Conservation (phyloP, 1,140 invertebrate genomes). For the Stratiolaelaps scimitus region DNA sequence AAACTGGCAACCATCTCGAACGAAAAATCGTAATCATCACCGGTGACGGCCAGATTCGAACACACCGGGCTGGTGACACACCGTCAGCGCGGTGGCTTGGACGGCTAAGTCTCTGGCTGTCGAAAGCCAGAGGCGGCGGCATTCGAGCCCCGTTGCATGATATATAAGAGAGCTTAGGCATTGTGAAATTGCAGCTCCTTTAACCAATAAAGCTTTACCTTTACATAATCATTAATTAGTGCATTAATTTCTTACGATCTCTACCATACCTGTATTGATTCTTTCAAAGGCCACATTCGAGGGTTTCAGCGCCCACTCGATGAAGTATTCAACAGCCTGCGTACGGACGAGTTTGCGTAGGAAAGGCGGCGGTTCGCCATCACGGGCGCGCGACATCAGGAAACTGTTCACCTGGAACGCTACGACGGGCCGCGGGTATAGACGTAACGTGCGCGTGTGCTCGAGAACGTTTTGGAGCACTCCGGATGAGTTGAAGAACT, state of each 20-base stretch:
- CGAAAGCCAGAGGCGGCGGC: too few species aligned
- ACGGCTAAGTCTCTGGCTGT: too few species aligned
- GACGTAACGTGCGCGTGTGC: slow-evolving; percentile 83
- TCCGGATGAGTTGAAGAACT: slow-evolving; percentile 96
- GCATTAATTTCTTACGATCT: background rate
- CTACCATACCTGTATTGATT: slow-evolving; percentile 64
- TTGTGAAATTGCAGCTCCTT: too few species aligned
- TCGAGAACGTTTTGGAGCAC: slow-evolving; percentile 92
- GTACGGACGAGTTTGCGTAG: slow-evolving; percentile 69
- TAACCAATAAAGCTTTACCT: too few species aligned
- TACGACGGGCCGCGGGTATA: slow-evolving; percentile 95
- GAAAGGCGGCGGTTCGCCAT: slow-evolving; percentile 55
- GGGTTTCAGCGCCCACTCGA: slow-evolving; percentile 93
- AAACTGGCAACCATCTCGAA: background rate
- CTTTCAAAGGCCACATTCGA: slow-evolving; percentile 91
- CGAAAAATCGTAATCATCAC: too few species aligned
- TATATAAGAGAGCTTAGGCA: background rate
- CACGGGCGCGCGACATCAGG: slow-evolving; percentile 58
- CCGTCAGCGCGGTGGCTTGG: too few species aligned
- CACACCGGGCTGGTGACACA: too few species aligned
- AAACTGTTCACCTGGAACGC: slow-evolving; percentile 98
- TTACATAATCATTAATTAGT: background rate
- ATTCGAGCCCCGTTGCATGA: too few species aligned
- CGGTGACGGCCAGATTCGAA: too few species aligned
- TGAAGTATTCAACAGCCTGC: slow-evolving; percentile 94